Percentiles rank a stretch among this genome's conserved stretches.
Evolutionary conservation across 1,140 invertebrate species (phyloP).

Genomic region (Papilio dardanus): DNA sequence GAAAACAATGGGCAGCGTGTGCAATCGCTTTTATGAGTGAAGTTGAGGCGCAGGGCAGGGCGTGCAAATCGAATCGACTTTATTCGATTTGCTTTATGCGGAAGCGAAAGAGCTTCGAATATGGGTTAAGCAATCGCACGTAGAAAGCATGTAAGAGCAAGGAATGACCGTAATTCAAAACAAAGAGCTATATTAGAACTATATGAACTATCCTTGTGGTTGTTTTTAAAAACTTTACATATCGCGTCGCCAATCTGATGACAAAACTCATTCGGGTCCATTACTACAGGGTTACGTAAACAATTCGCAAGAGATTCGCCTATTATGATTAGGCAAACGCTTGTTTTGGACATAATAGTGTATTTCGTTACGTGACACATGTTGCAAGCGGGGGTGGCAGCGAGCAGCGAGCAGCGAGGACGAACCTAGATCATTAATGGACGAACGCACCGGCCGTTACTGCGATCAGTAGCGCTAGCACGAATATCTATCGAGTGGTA

Average conservation of each 20-base stretch:
- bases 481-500: no score
- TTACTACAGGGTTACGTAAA: constrained; percentile 16
- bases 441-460: constrained; percentile 34
- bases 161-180: neutral
- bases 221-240: neutral
- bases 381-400: constrained; percentile 46
- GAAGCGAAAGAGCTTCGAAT: constrained; percentile 55
- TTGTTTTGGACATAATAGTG: constrained; percentile 39
- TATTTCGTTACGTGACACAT: constrained; percentile 35
- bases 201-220: neutral
- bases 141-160: neutral
- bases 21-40: constrained; percentile 61
- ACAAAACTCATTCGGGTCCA: neutral
- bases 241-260: neutral
- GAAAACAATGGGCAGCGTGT: constrained; percentile 61
- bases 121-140: constrained; percentile 47
- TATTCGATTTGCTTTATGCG: constrained; percentile 68
- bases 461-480: no score
- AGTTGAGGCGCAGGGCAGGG: constrained; percentile 58
- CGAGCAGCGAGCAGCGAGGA: no score
- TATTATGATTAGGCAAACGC: constrained; percentile 34
- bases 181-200: neutral
- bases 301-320: constrained; percentile 33
- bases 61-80: constrained; percentile 56
- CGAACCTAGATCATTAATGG: constrained; percentile 45